Evolutionary conservation across 2,888 invertebrate species (phyloP).

Genomic region (Watsonalla cultraria): DNA sequence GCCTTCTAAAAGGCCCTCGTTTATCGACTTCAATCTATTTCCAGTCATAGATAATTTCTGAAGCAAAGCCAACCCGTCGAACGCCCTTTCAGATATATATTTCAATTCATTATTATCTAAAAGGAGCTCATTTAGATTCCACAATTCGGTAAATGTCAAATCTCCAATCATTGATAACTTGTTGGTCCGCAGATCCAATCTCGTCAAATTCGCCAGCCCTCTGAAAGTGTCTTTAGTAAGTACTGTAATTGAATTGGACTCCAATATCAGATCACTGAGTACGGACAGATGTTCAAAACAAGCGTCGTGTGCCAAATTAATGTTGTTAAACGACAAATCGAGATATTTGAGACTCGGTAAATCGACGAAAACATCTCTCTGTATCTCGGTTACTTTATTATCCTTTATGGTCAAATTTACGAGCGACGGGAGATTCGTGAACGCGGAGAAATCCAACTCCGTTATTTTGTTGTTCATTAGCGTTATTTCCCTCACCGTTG

Average conservation of each 20-base stretch:
- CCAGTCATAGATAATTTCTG: slow-evolving; percentile 86
- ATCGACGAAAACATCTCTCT: slow-evolving; percentile 86
- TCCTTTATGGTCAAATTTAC: slow-evolving; percentile 85
- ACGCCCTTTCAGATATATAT: slow-evolving; percentile 86
- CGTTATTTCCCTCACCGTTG: slow-evolving; percentile 83
- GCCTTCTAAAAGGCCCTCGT: slow-evolving; percentile 85
- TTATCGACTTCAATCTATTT: slow-evolving; percentile 85
- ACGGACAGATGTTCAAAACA: slow-evolving; percentile 87
- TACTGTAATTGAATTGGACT: slow-evolving; percentile 85
- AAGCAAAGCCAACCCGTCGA: slow-evolving; percentile 86
- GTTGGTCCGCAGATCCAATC: slow-evolving; percentile 87
- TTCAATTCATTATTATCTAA: slow-evolving; percentile 85
- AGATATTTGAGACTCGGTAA: slow-evolving; percentile 85
- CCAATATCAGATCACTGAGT: slow-evolving; percentile 88
- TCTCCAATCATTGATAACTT: slow-evolving; percentile 88
- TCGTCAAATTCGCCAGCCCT: slow-evolving; percentile 84
- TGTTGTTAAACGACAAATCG: slow-evolving; percentile 90
- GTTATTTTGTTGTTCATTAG: slow-evolving; percentile 85
- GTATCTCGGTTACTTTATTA: slow-evolving; percentile 87
- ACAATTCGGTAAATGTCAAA: slow-evolving; percentile 88
- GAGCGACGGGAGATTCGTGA: slow-evolving; percentile 85
- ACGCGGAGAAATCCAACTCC: slow-evolving; percentile 83
- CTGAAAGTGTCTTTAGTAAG: slow-evolving; percentile 87
- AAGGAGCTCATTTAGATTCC: slow-evolving; percentile 84
- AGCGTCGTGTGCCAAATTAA: slow-evolving; percentile 90